Evolutionary conservation across 2,888 invertebrate species (phyloP).

Genomic region (Leucophenga montana): DNA sequence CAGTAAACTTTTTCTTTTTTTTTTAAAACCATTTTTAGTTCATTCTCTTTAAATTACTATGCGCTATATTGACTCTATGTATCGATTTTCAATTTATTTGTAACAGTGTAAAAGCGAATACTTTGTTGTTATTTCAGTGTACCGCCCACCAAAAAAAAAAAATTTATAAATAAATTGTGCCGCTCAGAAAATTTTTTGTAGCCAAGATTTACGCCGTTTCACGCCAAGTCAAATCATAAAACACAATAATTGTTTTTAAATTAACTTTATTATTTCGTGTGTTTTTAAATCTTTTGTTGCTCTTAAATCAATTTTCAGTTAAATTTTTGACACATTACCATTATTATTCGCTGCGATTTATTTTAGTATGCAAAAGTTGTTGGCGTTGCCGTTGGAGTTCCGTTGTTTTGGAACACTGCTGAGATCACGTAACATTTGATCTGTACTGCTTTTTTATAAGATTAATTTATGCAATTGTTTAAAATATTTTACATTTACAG

Average conservation of each 20-base stretch:
- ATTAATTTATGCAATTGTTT: no score
- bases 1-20: no score
- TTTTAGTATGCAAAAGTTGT: background rate
- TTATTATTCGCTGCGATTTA: background rate
- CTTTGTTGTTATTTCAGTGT: slow-evolving; percentile 63
- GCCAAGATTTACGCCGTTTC: slow-evolving; percentile 63
- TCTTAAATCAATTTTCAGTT: background rate
- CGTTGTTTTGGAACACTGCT: no score
- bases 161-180: slow-evolving; percentile 44
- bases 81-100: slow-evolving; percentile 33
- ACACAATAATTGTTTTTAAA: slow-evolving; percentile 32
- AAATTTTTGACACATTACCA: background rate
- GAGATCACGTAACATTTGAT: no score
- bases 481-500: background rate
- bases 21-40: no score
- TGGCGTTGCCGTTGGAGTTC: no score
- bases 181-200: slow-evolving; percentile 54
- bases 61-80: slow-evolving; percentile 23
- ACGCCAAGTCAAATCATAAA: slow-evolving; percentile 25
- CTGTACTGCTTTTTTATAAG: background rate
- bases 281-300: slow-evolving; percentile 4
- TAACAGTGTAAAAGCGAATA: slow-evolving; percentile 66
- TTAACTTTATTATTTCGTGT: slow-evolving; percentile 30
- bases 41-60: background rate
- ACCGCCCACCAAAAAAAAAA: slow-evolving; percentile 50